Base-by-base conservation (phyloP, 2,888 invertebrate genomes). In the Nasonia oneida region DNA sequence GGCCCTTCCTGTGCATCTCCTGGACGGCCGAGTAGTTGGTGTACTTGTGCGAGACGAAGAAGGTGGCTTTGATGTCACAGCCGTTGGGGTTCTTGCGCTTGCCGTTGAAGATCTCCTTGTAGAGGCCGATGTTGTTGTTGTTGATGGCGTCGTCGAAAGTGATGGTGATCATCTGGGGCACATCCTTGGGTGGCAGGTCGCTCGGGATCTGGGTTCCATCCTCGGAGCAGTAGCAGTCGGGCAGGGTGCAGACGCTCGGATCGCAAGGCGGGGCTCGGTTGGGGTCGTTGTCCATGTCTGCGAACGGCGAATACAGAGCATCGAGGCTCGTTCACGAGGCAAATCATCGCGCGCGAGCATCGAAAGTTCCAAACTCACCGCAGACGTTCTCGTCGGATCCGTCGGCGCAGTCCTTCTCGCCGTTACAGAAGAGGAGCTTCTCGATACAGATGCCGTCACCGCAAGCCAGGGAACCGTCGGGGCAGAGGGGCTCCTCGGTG, bases 111-210 rank as follows among this genome's bases (percentile, higher is more conserved):
- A 98, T 98, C 91, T 98, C 98, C 93, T 97, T 97, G 95, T 98
- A 98, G 79, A 98, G 94, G 90, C 97, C 98, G 92, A 98, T 98
- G 94, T 98, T 98, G 94, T 98, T 98, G 94, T 98, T 98, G 94
- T 98, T 98, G 94, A 98, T 97, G 91, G 98, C 98, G 91, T 98
- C 98, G 92, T 98, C 98, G 93, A 98, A 98, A 79, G 98, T 98
- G 92, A 98, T 97, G 85, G 97, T 98, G 92, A 98, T 96, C 98
- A 98, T 98, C 94, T 98, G 98, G 6, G 98, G 98, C 0, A 98
- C 97, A 91, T 98, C 97, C 94, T 96, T 97, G 87, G 96, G 93
- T 18, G 97, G 97, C 77, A 98, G 94, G 91, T 98, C 97, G 18
- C 97, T 97, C 87, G 98, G 98, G 89, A 98, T 96, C 71, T 95